Percentiles rank a stretch among this genome's conserved stretches.
Conservation (phyloP, 1,140 invertebrate genomes). For the Parasteatoda tepidariorum region DNA sequence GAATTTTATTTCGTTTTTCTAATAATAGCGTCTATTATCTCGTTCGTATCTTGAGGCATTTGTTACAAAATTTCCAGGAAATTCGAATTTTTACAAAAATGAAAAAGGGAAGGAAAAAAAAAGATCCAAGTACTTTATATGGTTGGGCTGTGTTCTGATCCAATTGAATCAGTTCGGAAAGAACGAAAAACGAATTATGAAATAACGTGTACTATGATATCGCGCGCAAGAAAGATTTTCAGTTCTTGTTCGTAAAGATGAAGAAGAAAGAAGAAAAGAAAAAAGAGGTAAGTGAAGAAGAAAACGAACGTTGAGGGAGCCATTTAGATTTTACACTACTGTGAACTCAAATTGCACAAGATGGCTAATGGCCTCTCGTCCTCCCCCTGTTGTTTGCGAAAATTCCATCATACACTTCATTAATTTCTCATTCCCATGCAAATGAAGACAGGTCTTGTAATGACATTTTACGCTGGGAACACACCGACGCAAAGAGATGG, state of each 20-base stretch:
- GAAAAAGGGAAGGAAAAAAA: no score
- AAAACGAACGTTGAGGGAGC: background rate
- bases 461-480: slow-evolving; percentile 60
- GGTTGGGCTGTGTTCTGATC: no score
- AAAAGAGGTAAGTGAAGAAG: background rate
- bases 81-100: no score
- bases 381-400: slow-evolving; percentile 61
- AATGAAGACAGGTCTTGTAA: slow-evolving; percentile 62
- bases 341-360: slow-evolving; percentile 60
- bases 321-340: slow-evolving; percentile 62
- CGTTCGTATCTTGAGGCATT: no score
- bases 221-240: background rate
- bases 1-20: no score
- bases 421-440: slow-evolving; percentile 63
- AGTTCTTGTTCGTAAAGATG: background rate
- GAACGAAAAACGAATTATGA: no score
- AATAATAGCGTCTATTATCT: no score
- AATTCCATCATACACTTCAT: slow-evolving; percentile 63
- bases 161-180: no score
- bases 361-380: slow-evolving; percentile 51
- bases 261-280: background rate
- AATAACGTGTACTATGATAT: no score
- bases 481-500: slow-evolving; percentile 11
- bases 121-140: no score
- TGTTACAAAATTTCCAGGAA: no score